Percentiles rank a stretch among this genome's conserved stretches.
These are phyloP conservation scores for Lasioglossum albipes DNA, from an alignment of 1,140 invertebrate genomes.

Conservation along the genomic window DNA sequence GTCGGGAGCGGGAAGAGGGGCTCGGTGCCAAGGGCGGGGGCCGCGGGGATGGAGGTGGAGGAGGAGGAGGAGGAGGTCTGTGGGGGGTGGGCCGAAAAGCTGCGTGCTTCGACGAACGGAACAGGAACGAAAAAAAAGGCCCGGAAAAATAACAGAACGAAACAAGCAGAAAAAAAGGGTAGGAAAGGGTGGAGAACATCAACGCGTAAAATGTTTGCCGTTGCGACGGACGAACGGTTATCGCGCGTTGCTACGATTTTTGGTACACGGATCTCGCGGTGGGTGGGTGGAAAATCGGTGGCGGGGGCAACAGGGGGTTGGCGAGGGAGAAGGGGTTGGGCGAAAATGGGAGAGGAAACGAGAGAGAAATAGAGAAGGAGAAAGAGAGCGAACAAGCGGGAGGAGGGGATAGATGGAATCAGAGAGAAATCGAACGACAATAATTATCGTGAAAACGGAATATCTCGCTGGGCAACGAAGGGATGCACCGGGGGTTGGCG, in stretches of 20 bases:
- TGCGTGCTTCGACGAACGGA: slow-evolving; percentile 25
- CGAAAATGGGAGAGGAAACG: slow-evolving; percentile 20
- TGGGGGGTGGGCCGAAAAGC: slow-evolving; percentile 7
- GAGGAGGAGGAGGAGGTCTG: neutral
- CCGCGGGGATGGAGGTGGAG: slow-evolving; percentile 29
- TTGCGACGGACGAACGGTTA: slow-evolving; percentile 63
- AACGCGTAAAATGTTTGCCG: slow-evolving; percentile 65
- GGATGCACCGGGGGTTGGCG: slow-evolving; percentile 48
- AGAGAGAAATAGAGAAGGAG: slow-evolving; percentile 18
- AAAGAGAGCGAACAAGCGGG: too few relatives aligned
- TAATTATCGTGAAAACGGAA: slow-evolving; percentile 80
- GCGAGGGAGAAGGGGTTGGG: slow-evolving; percentile 43
- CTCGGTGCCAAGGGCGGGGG: neutral
- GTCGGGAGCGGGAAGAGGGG: neutral
- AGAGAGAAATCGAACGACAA: slow-evolving; percentile 77
- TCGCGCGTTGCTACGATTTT: slow-evolving; percentile 66
- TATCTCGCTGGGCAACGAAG: slow-evolving; percentile 72
- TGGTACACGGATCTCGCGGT: slow-evolving; percentile 54
- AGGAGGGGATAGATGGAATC: slow-evolving; percentile 28
- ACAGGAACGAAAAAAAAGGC: slow-evolving; percentile 1
- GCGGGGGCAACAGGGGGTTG: slow-evolving; percentile 16
- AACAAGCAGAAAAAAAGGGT: slow-evolving; percentile 26
- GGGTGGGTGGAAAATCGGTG: slow-evolving; percentile 48
- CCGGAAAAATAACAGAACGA: slow-evolving; percentile 10
- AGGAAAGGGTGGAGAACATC: slow-evolving; percentile 53